These are phyloP conservation scores for Endotricha flammealis DNA, from an alignment of 2,888 invertebrate genomes.

Conservation along the genomic window DNA sequence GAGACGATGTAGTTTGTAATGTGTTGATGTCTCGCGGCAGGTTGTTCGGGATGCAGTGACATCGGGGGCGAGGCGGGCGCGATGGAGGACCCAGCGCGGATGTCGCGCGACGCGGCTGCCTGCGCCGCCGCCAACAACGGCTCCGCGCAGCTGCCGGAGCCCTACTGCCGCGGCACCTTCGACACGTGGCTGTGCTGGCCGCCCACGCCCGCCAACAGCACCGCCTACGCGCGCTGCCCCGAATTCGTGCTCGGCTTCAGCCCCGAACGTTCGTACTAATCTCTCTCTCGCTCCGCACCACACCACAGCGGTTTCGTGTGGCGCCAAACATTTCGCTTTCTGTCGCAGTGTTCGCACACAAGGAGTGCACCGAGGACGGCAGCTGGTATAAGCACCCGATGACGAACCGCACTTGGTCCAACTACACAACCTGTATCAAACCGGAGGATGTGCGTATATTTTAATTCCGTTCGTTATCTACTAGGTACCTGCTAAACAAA, in stretches of 20 bases:
- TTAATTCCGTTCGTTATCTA: neutral
- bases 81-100: slow-evolving; percentile 59
- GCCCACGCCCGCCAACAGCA: slow-evolving; percentile 82
- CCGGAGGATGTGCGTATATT: slow-evolving; percentile 76
- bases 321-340: neutral
- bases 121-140: slow-evolving; percentile 43
- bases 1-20: too few relatives aligned
- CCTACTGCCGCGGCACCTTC: slow-evolving; percentile 85
- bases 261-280: slow-evolving; percentile 78
- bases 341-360: slow-evolving; percentile 85
- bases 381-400: slow-evolving; percentile 90
- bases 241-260: slow-evolving; percentile 87
- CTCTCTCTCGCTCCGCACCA: neutral
- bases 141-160: slow-evolving; percentile 60
- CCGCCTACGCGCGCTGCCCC: slow-evolving; percentile 84
- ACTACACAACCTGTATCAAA: slow-evolving; percentile 92
- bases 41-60: slow-evolving; percentile 3
- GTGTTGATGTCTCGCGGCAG: neutral
- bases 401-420: slow-evolving; percentile 89
- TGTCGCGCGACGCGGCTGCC: slow-evolving; percentile 42
- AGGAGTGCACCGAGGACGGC: slow-evolving; percentile 87
- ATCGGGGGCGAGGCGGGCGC: slow-evolving; percentile 4
- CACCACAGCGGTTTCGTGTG: neutral
- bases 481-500: too few relatives aligned
- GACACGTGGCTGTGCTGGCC: slow-evolving; percentile 91